Percentiles rank a stretch among this genome's conserved stretches.
Conservation (phyloP, 2,888 invertebrate genomes). For the Pseudanteris insignis region DNA sequence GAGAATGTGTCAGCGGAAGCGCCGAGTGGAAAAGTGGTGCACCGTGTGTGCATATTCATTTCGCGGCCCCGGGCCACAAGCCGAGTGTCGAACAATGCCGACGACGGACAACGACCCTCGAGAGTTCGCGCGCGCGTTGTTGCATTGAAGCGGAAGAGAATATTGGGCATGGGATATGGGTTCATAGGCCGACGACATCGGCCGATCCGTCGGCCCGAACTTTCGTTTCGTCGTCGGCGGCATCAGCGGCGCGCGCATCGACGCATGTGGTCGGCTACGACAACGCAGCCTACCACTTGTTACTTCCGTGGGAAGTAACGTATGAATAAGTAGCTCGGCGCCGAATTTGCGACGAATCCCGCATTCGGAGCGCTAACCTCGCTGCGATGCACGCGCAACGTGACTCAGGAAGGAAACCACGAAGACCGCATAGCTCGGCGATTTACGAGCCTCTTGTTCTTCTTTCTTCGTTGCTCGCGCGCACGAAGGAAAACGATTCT, state of each 20-base stretch:
- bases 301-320: conserved; percentile 41
- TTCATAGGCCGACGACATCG: too few species aligned
- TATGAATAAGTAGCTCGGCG: conserved; percentile 1
- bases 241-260: conserved; percentile 7
- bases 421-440: conserved; percentile 56
- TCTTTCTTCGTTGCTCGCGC: conserved; percentile 38
- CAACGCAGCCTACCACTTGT: not conserved
- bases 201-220: conserved; percentile 13
- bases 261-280: conserved; percentile 27
- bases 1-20: conserved; percentile 45
- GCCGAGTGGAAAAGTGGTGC: conserved; percentile 53
- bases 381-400: conserved; percentile 47
- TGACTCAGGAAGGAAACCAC: conserved; percentile 57
- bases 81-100: too few species aligned
- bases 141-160: too few species aligned
- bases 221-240: conserved; percentile 10
- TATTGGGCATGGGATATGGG: too few species aligned
- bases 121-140: too few species aligned
- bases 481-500: conserved; percentile 46
- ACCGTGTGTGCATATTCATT: conserved; percentile 43
- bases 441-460: conserved; percentile 55
- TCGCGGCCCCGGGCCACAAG: conserved; percentile 19
- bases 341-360: conserved; percentile 38
- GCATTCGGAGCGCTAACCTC: conserved; percentile 39
- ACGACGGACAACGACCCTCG: conserved; percentile 13